Evolutionary conservation across 2,797 vertebrate genomes (phyloP).

Genomic region (Thunnus albacares): DNA sequence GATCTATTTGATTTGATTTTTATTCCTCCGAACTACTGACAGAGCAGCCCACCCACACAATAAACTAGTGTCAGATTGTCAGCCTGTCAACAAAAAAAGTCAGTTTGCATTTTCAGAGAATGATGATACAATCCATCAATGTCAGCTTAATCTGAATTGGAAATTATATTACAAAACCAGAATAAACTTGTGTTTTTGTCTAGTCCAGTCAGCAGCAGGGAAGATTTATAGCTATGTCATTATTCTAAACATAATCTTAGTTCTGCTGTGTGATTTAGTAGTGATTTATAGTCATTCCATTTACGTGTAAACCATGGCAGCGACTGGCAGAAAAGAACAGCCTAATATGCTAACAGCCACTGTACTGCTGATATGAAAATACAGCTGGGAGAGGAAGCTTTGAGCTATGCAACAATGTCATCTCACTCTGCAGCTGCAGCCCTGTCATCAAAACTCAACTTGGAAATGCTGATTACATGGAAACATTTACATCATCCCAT

Average conservation of each 20-base stretch:
- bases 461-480: slow-evolving; percentile 49
- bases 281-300: slow-evolving; percentile 85
- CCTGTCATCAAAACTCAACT: slow-evolving; percentile 40
- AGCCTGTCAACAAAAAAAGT: slow-evolving; percentile 72
- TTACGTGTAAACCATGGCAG: slow-evolving; percentile 73
- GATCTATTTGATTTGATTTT: slow-evolving; percentile 63
- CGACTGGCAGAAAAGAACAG: slow-evolving; percentile 71
- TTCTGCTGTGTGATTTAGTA: slow-evolving; percentile 73
- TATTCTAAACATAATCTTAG: slow-evolving; percentile 85
- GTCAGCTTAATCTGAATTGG: slow-evolving; percentile 82
- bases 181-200: slow-evolving; percentile 75
- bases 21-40: slow-evolving; percentile 51
- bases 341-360: slow-evolving; percentile 69
- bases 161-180: slow-evolving; percentile 75
- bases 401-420: slow-evolving; percentile 38
- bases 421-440: slow-evolving; percentile 54
- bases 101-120: slow-evolving; percentile 78
- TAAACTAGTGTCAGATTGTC: slow-evolving; percentile 72
- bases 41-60: slow-evolving; percentile 65
- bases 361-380: slow-evolving; percentile 66
- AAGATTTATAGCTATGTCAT: slow-evolving; percentile 83
- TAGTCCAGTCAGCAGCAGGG: slow-evolving; percentile 73
- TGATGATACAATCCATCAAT: slow-evolving; percentile 83
- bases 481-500: slow-evolving; percentile 57
- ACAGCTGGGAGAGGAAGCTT: slow-evolving; percentile 45